Conservation (phyloP, 2,888 invertebrate genomes). For the Ennomos quercinarius region DNA sequence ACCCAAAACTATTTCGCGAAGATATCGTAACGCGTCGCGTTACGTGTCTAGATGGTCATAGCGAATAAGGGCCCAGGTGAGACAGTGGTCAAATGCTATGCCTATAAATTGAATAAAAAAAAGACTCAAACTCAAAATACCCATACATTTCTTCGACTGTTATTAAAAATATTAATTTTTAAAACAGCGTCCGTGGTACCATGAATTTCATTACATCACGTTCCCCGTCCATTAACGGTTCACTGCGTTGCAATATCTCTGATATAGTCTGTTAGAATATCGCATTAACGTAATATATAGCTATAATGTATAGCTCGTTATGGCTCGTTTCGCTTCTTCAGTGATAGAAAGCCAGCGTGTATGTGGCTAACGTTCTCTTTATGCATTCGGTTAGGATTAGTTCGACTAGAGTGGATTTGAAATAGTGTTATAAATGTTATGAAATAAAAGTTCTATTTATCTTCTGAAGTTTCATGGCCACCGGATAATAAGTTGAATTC, state of each 20-base stretch:
- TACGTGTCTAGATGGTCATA: too few relatives aligned
- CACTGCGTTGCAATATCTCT: constrained; percentile 27
- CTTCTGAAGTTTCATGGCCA: too few relatives aligned
- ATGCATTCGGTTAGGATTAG: constrained; percentile 30
- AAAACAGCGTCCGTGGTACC: background rate
- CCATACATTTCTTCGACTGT: too few relatives aligned
- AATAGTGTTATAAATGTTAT: constrained; percentile 18
- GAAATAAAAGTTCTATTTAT: background rate
- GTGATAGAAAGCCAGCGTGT: constrained; percentile 24
- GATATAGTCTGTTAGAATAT: constrained; percentile 26
- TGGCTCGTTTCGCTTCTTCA: constrained; percentile 26
- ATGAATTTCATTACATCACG: constrained; percentile 6
- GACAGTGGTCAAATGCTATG: too few relatives aligned
- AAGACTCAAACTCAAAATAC: too few relatives aligned
- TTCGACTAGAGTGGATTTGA: constrained; percentile 27
- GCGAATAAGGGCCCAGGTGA: too few relatives aligned
- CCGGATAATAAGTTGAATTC: too few relatives aligned
- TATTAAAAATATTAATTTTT: background rate
- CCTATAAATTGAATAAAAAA: too few relatives aligned
- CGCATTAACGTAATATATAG: constrained; percentile 33
- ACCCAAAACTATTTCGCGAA: too few relatives aligned
- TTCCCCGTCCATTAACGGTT: constrained; percentile 18
- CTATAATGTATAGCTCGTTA: constrained; percentile 26
- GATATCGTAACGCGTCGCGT: too few relatives aligned
- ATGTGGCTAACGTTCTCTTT: constrained; percentile 29